Conservation (phyloP, 1,140 invertebrate genomes). For the Drosophila tsacasi region DNA sequence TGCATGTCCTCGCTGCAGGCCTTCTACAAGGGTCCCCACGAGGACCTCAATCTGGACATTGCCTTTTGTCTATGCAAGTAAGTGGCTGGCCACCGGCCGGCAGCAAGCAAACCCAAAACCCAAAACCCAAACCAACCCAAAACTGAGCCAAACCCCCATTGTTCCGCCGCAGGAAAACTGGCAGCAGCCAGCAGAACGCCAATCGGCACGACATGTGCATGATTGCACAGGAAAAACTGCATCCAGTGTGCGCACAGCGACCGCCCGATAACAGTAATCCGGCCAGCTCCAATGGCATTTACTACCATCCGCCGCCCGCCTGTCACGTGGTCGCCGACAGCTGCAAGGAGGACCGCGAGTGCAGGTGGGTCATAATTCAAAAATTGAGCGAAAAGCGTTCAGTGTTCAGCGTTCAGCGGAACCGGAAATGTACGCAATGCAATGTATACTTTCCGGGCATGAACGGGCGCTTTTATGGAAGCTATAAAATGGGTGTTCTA, state of each 20-base stretch:
- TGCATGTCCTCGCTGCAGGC: conserved; percentile 95
- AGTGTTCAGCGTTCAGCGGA: conserved; percentile 46
- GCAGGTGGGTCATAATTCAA: conserved; percentile 87
- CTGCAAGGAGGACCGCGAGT: conserved; percentile 91
- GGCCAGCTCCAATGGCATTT: conserved; percentile 81
- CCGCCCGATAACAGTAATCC: conserved; percentile 88
- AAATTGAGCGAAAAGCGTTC: conserved; percentile 42
- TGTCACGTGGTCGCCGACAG: conserved; percentile 92
- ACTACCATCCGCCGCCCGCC: conserved; percentile 88
- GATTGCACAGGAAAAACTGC: conserved; percentile 93
- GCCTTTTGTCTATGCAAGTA: conserved; percentile 97
- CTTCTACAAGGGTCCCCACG: conserved; percentile 92
- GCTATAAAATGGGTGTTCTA: background rate
- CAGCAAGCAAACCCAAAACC: conserved; percentile 10
- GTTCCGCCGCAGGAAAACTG: conserved; percentile 88
- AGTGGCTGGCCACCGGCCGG: conserved; percentile 85
- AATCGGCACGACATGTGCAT: conserved; percentile 93
- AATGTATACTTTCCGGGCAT: conserved; percentile 51
- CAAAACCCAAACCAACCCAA: conserved; percentile 10
- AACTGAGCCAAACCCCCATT: conserved; percentile 15
- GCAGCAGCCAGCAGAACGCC: conserved; percentile 63
- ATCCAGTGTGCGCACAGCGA: conserved; percentile 93
- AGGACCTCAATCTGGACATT: conserved; percentile 93
- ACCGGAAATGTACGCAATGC: conserved; percentile 67
- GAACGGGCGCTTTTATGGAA: background rate